phyloP scores from a whole-genome alignment of 2,113 vertebrate genomes.

The Dunckerocampus dactyliophorus region DNA sequence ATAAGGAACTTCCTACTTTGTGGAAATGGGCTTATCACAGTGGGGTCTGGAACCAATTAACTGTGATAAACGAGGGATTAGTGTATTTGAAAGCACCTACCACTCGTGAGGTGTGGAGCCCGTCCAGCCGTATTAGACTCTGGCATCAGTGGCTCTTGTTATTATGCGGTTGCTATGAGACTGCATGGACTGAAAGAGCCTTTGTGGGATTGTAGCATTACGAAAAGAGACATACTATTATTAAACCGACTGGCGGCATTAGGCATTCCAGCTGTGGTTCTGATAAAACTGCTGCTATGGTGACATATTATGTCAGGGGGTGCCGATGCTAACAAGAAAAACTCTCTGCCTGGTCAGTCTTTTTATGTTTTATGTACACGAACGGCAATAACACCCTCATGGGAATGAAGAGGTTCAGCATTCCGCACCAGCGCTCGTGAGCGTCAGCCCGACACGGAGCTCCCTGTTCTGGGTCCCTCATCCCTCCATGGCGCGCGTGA shows the following conservation, averaged over 20 bases:
- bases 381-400: conserved; percentile 25
- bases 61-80: too few species aligned
- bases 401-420: conserved; percentile 19
- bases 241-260: neutral
- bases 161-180: conserved; percentile 4
- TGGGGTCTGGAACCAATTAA: too few species aligned
- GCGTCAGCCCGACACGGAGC: neutral
- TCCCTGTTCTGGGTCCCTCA: conserved; percentile 1
- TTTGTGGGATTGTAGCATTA: neutral
- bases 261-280: neutral
- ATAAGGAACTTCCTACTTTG: too few species aligned
- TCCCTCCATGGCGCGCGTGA: conserved; percentile 27
- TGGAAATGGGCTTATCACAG: too few species aligned
- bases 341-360: too few species aligned
- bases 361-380: conserved; percentile 11
- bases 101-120: too few species aligned
- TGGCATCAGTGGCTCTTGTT: neutral
- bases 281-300: conserved; percentile 1
- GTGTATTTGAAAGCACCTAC: too few species aligned
- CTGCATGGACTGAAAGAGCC: neutral
- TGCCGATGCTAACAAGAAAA: too few species aligned
- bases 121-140: neutral
- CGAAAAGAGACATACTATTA: neutral
- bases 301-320: neutral
- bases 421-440: conserved; percentile 11